A percentile compares a stretch with the other conserved stretches of the same genome.
These are phyloP conservation scores for Turnix velox DNA, from an alignment of 2,113 vertebrate species.

Conservation along the genomic window DNA sequence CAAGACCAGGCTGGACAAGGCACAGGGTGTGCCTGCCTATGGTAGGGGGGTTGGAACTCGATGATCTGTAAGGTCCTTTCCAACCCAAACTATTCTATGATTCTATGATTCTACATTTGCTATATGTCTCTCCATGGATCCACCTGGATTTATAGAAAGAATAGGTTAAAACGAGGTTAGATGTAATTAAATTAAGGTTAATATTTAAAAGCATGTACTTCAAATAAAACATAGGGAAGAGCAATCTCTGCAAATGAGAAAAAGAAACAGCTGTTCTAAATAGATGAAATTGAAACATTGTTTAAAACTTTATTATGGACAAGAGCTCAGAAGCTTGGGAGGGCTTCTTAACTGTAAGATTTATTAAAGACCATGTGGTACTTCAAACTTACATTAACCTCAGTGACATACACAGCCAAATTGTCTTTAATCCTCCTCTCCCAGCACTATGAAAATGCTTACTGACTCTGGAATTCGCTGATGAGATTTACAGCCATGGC, in stretches of 20 bases:
- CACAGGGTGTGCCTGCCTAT: no score
- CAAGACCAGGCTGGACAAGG: no score
- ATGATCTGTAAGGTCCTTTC: no score
- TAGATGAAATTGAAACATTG: not conserved
- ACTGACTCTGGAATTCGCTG: not conserved
- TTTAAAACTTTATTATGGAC: not conserved
- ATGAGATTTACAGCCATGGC: not conserved
- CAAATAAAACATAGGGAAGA: not conserved
- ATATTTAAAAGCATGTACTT: not conserved
- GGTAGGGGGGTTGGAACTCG: no score
- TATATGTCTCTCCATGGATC: no score
- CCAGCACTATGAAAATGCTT: not conserved
- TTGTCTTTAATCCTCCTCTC: not conserved
- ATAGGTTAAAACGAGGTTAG: not conserved
- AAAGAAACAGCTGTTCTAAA: not conserved
- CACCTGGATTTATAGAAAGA: not conserved
- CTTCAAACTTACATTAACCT: not conserved
- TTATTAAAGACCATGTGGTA: not conserved
- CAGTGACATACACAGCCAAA: not conserved
- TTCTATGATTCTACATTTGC: no score
- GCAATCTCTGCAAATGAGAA: not conserved
- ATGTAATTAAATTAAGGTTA: not conserved
- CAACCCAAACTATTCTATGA: no score
- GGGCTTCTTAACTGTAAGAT: not conserved
- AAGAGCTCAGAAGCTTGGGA: fast-evolving